Evolutionary conservation across 2,888 invertebrate genomes (phyloP).

Genomic region (Aphrophora alni): DNA sequence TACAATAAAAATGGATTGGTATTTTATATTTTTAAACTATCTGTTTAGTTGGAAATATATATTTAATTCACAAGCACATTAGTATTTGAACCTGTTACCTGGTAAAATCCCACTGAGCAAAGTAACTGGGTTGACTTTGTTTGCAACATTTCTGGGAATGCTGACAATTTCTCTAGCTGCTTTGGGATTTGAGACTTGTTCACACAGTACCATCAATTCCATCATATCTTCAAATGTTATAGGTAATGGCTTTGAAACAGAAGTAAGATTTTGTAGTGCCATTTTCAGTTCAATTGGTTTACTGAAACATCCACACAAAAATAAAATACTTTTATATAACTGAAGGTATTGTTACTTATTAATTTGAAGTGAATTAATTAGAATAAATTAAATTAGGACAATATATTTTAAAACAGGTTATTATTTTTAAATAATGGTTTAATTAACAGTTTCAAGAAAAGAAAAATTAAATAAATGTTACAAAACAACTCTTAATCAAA

Average conservation of each 20-base stretch:
- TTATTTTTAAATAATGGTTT: too few relatives aligned
- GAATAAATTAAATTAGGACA: too few relatives aligned
- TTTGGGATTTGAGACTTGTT: conserved; percentile 63
- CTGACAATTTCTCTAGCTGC: background rate
- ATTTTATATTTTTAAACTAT: too few relatives aligned
- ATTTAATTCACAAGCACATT: too few relatives aligned
- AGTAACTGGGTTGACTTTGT: conserved; percentile 55
- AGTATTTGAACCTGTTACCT: conserved; percentile 61
- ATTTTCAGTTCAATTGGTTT: conserved; percentile 42
- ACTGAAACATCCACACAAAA: conserved; percentile 40
- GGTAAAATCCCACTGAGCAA: conserved; percentile 82
- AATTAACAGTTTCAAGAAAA: too few relatives aligned
- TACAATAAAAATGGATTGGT: too few relatives aligned
- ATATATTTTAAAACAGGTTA: too few relatives aligned
- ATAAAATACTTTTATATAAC: background rate
- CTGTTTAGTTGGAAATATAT: too few relatives aligned
- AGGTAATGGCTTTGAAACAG: conserved; percentile 16
- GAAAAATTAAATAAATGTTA: too few relatives aligned
- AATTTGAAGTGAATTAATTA: too few relatives aligned
- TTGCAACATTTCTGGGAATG: background rate
- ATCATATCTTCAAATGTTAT: conserved; percentile 71
- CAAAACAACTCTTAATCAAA: too few relatives aligned
- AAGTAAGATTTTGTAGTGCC: conserved; percentile 23
- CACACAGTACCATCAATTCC: conserved; percentile 80
- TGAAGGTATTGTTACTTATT: too few relatives aligned